Evolutionary conservation across 1,140 invertebrate genomes (phyloP).

Genomic region (Elymnias hypermnestra): DNA sequence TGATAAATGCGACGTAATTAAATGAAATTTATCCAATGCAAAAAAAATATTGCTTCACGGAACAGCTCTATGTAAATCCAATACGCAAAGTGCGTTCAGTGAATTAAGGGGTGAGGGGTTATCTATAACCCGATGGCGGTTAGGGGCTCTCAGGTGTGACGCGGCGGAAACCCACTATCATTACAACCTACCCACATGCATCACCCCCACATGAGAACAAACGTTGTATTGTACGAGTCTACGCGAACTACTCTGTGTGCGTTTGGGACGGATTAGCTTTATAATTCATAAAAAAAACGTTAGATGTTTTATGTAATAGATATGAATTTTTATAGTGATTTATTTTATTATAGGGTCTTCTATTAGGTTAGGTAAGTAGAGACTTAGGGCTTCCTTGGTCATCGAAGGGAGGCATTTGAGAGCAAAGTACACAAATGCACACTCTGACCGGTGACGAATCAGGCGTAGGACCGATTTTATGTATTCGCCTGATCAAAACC

Average conservation of each 20-base stretch:
- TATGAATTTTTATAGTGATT: too few relatives aligned
- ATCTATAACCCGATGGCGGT: conserved; percentile 67
- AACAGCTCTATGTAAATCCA: conserved; percentile 37
- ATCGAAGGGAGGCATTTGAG: too few relatives aligned
- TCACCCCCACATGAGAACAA: conserved; percentile 34
- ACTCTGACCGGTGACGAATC: too few relatives aligned
- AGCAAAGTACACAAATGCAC: too few relatives aligned
- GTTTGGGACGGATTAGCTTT: conserved; percentile 48
- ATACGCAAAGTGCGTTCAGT: conserved; percentile 40
- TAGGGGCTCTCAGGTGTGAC: conserved; percentile 70
- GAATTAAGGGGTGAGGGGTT: conserved; percentile 66
- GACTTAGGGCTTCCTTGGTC: too few relatives aligned
- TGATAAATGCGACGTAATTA: too few relatives aligned
- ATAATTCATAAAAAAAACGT: not conserved
- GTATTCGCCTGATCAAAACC: too few relatives aligned
- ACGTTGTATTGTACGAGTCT: conserved; percentile 19
- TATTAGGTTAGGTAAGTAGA: too few relatives aligned
- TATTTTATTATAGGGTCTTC: too few relatives aligned
- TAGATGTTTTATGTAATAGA: too few relatives aligned
- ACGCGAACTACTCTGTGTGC: conserved; percentile 43
- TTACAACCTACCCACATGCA: conserved; percentile 66
- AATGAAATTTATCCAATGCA: too few relatives aligned
- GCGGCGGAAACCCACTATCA: conserved; percentile 69
- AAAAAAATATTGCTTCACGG: not conserved
- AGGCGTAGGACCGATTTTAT: too few relatives aligned